Conservation (phyloP, 2,113 vertebrate species). For the Pipa parva region DNA sequence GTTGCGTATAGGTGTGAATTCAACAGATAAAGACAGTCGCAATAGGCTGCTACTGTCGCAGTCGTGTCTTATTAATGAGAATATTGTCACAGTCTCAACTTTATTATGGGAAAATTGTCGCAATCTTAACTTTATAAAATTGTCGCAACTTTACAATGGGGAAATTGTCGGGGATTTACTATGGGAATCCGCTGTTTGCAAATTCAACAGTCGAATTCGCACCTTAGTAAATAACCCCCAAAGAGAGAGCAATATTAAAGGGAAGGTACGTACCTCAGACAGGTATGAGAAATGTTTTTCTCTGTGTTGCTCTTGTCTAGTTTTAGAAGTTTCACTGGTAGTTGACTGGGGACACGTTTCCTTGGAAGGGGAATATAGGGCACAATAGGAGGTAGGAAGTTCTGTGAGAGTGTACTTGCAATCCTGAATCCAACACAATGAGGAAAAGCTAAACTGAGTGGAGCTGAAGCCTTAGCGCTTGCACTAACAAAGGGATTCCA, state of each 20-base stretch:
- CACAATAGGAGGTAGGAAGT: constrained; percentile 43
- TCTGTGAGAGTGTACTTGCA: constrained; percentile 43
- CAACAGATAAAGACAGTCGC: too few relatives aligned
- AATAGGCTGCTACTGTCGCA: too few relatives aligned
- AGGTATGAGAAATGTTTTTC: constrained; percentile 16
- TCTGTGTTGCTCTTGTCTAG: background rate
- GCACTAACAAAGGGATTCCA: constrained; percentile 43
- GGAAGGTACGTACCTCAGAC: constrained; percentile 27
- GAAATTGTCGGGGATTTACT: too few relatives aligned
- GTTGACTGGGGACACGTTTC: background rate
- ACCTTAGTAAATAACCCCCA: too few relatives aligned
- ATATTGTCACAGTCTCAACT: too few relatives aligned
- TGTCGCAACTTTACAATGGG: too few relatives aligned
- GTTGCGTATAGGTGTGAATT: too few relatives aligned
- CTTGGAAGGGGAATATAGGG: background rate
- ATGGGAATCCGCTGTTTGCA: too few relatives aligned
- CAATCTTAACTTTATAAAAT: too few relatives aligned
- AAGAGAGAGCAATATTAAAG: background rate
- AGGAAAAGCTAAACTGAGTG: constrained; percentile 18
- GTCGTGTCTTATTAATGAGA: too few relatives aligned
- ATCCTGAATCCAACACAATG: constrained; percentile 46
- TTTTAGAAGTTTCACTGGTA: background rate
- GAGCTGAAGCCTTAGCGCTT: constrained; percentile 32
- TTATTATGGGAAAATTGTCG: too few relatives aligned
- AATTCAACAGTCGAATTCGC: too few relatives aligned